phyloP scores from a whole-genome alignment of 2,797 vertebrate genomes.

The Aselliscus stoliczkanus region DNA sequence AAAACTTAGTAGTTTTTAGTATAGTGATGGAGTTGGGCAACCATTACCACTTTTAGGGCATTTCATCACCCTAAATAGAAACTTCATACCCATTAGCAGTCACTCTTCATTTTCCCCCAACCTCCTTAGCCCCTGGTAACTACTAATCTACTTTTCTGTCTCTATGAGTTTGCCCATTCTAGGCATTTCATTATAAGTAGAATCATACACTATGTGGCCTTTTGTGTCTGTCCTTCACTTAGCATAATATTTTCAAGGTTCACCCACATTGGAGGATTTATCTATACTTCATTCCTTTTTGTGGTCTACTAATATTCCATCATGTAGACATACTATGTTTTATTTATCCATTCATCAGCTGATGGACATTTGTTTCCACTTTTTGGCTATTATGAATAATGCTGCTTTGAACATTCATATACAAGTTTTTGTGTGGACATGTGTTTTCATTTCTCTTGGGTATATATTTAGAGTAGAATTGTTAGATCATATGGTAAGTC shows the following conservation, averaged over 20 bases:
- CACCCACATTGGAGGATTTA: background rate
- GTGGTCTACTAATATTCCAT: background rate
- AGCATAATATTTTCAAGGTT: background rate
- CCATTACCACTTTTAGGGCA: background rate
- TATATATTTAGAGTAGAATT: background rate
- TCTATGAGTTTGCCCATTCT: background rate
- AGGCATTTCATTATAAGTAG: background rate
- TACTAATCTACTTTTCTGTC: background rate
- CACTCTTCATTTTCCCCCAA: background rate
- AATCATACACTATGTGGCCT: background rate
- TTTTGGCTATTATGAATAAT: background rate
- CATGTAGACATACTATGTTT: background rate
- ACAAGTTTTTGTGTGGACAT: background rate
- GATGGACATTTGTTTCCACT: background rate
- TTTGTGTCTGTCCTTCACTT: background rate
- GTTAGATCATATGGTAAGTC: background rate
- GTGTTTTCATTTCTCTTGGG: background rate
- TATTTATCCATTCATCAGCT: background rate
- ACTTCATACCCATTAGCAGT: background rate
- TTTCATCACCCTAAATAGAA: background rate
- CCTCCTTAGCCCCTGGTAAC: background rate
- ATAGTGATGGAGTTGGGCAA: too few relatives aligned
- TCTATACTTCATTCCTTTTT: background rate
- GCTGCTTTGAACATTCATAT: background rate
- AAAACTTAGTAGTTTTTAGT: too few relatives aligned